Base-by-base conservation (phyloP, 2,113 vertebrate species). In the Pteropus alecto region DNA sequence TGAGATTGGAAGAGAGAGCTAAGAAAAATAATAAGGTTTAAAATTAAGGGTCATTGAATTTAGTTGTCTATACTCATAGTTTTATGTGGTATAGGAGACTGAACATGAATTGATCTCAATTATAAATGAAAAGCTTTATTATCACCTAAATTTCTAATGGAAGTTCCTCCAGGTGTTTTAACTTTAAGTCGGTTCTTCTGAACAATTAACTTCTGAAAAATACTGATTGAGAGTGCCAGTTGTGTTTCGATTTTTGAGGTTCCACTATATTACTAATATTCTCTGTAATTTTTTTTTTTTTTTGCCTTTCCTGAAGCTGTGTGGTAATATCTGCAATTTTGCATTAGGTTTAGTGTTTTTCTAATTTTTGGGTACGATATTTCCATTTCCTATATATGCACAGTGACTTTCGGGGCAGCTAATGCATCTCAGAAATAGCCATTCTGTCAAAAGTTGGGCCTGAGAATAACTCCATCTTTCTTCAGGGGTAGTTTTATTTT, bases 141-240 rank as follows among this genome's bases (percentile, higher is more conserved):
- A 41, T 22, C 48, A 48, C 19, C 51, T 48, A 76, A 48, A 58
- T 81, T 95, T 91, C 28, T 70, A 33, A 77, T 63, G 65, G 1
- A 33, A 6, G n/a, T 22, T 38, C 65, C 2, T 89, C 30, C 12
- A 43, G 19, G 6, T 74, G 7, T 77, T 74, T 82, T 56, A 30
- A n/a, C 71, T 74, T 82, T 56, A 30, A n/a, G 3, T 19, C 85
- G 60, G 1, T 67, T 92, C 68, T 89, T 94, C 73, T 51, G 38
- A 96, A 60, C 7, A 94, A 96, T 54, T 68, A 61, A 63, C n/a
- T 93, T 28, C 38, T 79, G 54, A 85, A 88, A 96, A 87, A 70
- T 68, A 65, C 9, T 60, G 10, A 5, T 95, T 84, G 35, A 35
- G 65, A 84, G 21, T 79, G 3, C 12, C 83, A 15, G 21, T n/a